Evolutionary conservation across 2,797 vertebrate species (phyloP).

Genomic region (Chromobotia macracanthus): DNA sequence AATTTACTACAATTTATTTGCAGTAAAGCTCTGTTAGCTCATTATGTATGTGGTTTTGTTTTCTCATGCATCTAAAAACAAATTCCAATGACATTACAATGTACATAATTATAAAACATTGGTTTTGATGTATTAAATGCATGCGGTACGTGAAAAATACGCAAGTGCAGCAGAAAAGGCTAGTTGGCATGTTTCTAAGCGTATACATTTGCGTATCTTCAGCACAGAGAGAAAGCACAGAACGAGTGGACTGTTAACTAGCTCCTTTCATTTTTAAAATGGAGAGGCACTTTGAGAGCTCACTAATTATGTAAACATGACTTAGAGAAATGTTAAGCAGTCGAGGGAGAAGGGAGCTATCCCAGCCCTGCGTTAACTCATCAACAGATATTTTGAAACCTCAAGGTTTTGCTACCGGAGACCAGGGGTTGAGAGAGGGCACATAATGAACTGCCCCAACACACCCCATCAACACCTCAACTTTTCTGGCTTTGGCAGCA

Average conservation of each 20-base stretch:
- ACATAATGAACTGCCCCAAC: slow-evolving; percentile 68
- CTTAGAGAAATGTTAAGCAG: slow-evolving; percentile 79
- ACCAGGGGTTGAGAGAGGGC: slow-evolving; percentile 40
- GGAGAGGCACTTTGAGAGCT: slow-evolving; percentile 72
- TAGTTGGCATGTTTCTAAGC: slow-evolving; percentile 4
- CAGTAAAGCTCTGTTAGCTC: slow-evolving; percentile 22
- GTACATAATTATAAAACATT: background rate
- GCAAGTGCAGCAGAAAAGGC: background rate
- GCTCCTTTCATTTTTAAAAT: slow-evolving; percentile 75
- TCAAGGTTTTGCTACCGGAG: slow-evolving; percentile 71
- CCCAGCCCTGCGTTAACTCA: slow-evolving; percentile 75
- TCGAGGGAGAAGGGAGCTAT: slow-evolving; percentile 70
- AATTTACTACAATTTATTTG: slow-evolving; percentile 61
- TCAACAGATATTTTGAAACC: slow-evolving; percentile 79
- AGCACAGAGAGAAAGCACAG: slow-evolving; percentile 47
- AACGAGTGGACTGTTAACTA: slow-evolving; percentile 70
- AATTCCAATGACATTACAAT: background rate
- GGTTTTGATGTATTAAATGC: slow-evolving; percentile 3
- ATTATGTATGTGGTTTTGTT: slow-evolving; percentile 23
- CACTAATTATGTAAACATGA: slow-evolving; percentile 81
- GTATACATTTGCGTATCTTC: slow-evolving; percentile 15
- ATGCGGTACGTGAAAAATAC: slow-evolving; percentile 3
- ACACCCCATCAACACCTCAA: slow-evolving; percentile 68
- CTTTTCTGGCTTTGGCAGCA: slow-evolving; percentile 66
- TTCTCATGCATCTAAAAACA: slow-evolving; percentile 23